These are phyloP conservation scores for Emydura subglobosa DNA, from an alignment of 2,113 vertebrate species.

Conservation along the genomic window DNA sequence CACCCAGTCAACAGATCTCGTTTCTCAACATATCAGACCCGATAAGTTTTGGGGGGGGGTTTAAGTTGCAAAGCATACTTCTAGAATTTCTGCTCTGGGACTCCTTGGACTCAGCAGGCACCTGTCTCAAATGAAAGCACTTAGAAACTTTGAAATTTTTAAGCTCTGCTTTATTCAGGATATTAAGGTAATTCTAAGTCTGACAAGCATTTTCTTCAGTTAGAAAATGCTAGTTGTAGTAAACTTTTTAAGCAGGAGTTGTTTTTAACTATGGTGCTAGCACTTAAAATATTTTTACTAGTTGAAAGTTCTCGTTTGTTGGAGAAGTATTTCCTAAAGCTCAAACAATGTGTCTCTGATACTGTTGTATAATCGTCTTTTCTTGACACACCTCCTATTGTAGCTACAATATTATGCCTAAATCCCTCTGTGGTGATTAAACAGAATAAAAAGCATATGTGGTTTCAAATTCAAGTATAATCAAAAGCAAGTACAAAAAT, in stretches of 20 bases:
- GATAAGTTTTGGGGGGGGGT: background rate
- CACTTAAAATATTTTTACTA: background rate
- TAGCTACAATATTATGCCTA: background rate
- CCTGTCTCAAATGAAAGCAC: background rate
- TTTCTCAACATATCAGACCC: background rate
- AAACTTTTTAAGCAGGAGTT: background rate
- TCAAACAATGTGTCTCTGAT: background rate
- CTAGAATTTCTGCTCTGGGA: background rate
- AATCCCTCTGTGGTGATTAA: background rate
- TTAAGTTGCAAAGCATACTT: background rate
- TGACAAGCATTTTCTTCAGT: background rate
- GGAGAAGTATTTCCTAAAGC: background rate
- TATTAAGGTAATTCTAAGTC: background rate
- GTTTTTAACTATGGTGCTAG: accelerated
- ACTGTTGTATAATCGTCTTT: background rate
- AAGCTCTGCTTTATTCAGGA: background rate
- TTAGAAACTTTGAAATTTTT: background rate
- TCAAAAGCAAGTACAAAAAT: background rate
- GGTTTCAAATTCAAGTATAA: background rate
- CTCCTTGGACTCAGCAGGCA: background rate
- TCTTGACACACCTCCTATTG: background rate
- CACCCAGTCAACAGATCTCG: too few relatives aligned
- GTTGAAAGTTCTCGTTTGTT: background rate
- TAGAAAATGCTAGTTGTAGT: background rate
- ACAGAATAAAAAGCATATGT: background rate